Percentiles rank a stretch among this genome's conserved stretches.
These are phyloP conservation scores for Campylomormyrus numenius DNA, from an alignment of 2,113 vertebrate genomes.

Conservation along the genomic window DNA sequence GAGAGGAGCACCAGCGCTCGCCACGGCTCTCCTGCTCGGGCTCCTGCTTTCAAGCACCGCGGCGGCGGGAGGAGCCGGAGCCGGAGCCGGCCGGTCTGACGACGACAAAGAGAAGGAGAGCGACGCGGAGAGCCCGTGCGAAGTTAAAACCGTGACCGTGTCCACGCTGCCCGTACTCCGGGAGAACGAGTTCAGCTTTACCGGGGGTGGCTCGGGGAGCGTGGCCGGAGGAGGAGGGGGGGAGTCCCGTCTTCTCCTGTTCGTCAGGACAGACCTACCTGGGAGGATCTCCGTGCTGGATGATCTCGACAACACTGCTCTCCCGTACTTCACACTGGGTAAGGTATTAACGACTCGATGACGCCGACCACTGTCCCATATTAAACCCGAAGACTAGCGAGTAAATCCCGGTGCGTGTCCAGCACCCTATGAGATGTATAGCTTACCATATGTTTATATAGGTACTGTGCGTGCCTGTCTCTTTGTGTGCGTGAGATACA, in stretches of 20 bases:
- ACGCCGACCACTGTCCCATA: neutral
- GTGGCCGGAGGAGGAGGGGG: slow-evolving; percentile 36
- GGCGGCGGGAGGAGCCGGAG: neutral
- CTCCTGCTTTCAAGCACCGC: slow-evolving; percentile 1
- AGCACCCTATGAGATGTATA: neutral
- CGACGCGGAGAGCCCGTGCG: slow-evolving; percentile 38
- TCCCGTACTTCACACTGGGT: slow-evolving; percentile 78
- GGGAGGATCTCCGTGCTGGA: slow-evolving; percentile 72
- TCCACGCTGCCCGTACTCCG: slow-evolving; percentile 69
- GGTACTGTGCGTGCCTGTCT: neutral
- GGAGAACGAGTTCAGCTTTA: slow-evolving; percentile 68
- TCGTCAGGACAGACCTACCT: slow-evolving; percentile 72
- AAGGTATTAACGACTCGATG: slow-evolving; percentile 31
- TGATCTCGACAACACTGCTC: slow-evolving; percentile 76
- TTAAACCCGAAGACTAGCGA: neutral
- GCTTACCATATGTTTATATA: neutral
- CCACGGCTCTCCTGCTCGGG: neutral
- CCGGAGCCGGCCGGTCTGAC: neutral
- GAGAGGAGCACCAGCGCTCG: neutral
- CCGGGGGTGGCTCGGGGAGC: slow-evolving; percentile 45
- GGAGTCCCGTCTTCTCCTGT: slow-evolving; percentile 68
- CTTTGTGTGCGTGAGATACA: neutral
- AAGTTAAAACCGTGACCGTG: slow-evolving; percentile 67
- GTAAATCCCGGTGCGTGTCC: neutral
- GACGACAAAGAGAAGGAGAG: neutral